Percentiles rank a stretch among this genome's conserved stretches.
phyloP scores from a whole-genome alignment of 2,888 invertebrate genomes.

The Steromphala cineraria region DNA sequence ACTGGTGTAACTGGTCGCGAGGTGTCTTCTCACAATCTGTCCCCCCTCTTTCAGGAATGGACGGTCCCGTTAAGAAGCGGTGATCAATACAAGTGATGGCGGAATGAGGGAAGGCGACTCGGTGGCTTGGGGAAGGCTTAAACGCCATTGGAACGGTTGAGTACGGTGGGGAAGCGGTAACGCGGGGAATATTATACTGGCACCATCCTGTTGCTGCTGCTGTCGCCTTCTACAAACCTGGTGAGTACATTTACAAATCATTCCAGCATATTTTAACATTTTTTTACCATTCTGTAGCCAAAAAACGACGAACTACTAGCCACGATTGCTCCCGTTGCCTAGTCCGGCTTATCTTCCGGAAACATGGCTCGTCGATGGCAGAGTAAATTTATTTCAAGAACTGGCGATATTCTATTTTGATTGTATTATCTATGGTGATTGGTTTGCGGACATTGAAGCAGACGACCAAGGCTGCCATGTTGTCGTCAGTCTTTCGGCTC shows the following conservation, averaged over 20 bases:
- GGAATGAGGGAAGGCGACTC: not conserved
- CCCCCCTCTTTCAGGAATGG: not conserved
- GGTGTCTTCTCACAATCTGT: slow-evolving; percentile 1
- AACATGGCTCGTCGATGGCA: not conserved
- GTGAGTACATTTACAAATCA: not conserved
- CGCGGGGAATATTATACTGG: not conserved
- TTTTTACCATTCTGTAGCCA: not conserved
- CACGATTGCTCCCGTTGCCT: not conserved
- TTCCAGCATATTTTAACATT: not conserved
- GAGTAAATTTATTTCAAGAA: not conserved
- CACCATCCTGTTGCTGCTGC: not conserved
- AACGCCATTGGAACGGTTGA: slow-evolving; percentile 1
- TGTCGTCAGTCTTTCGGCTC: too few relatives aligned
- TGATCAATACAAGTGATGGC: slow-evolving; percentile 2
- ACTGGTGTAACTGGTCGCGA: not conserved
- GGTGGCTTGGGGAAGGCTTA: slow-evolving; percentile 2
- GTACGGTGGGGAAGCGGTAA: not conserved
- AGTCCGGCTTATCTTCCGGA: not conserved
- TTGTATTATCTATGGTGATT: not conserved
- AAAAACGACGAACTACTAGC: not conserved
- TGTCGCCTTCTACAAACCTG: not conserved
- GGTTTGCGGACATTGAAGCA: not conserved
- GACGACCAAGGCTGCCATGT: too few relatives aligned
- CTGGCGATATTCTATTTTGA: not conserved
- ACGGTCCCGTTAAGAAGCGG: slow-evolving; percentile 1